Percentiles rank a stretch among this genome's conserved stretches.
Evolutionary conservation across 2,888 invertebrate genomes (phyloP).

Genomic region (Drosophila monieri): DNA sequence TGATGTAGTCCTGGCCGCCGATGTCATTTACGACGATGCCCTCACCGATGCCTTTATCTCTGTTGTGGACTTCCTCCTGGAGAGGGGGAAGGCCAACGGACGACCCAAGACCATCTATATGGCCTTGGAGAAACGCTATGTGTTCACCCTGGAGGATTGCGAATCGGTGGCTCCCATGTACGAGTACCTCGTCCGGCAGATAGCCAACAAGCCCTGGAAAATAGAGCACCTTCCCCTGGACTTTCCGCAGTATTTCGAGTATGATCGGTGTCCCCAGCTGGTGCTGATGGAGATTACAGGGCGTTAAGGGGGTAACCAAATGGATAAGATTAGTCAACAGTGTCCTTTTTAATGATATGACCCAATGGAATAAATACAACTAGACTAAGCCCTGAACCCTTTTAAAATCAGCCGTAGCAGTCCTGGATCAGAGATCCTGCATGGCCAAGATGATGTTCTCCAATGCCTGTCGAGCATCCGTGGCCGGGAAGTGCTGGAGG

Average conservation of each 20-base stretch:
- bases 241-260: conserved; percentile 92
- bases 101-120: conserved; percentile 88
- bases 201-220: conserved; percentile 84
- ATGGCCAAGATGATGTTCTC: conserved; percentile 94
- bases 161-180: conserved; percentile 94
- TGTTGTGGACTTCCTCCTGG: conserved; percentile 88
- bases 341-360: conserved; percentile 6
- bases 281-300: conserved; percentile 88
- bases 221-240: conserved; percentile 88
- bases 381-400: conserved; percentile 54
- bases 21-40: conserved; percentile 93
- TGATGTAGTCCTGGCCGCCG: conserved; percentile 91
- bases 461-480: conserved; percentile 93
- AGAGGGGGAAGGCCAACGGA: conserved; percentile 44
- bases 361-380: conserved; percentile 31
- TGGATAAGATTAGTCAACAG: conserved; percentile 28
- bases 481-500: conserved; percentile 90
- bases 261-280: conserved; percentile 91
- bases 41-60: conserved; percentile 91
- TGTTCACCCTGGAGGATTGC: conserved; percentile 92
- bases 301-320: conserved; percentile 21
- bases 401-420: conserved; percentile 1
- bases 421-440: conserved; percentile 86
- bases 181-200: conserved; percentile 89
- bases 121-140: conserved; percentile 93